These are phyloP conservation scores for Mimumesa dahlbomi DNA, from an alignment of 2,888 invertebrate species.

Conservation along the genomic window DNA sequence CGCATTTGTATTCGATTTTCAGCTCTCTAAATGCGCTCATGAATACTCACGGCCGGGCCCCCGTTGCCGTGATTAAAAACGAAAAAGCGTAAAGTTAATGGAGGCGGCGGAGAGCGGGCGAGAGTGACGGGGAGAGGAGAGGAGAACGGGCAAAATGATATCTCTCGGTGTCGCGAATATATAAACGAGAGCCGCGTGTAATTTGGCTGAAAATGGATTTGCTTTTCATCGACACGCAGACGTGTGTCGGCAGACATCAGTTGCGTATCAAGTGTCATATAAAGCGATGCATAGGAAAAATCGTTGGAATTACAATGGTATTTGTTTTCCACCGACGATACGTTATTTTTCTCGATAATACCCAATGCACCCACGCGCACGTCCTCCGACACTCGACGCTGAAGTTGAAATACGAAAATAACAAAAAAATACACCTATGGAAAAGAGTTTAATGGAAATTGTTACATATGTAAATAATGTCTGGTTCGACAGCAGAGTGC, in stretches of 20 bases:
- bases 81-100: conserved; percentile 14
- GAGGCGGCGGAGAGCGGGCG: not conserved
- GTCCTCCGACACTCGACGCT: not conserved
- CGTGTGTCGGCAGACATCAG: conserved; percentile 15
- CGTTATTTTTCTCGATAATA: conserved; percentile 29
- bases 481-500: no score
- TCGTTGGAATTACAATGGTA: conserved; percentile 46
- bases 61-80: conserved; percentile 44
- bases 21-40: not conserved
- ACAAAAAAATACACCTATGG: no score
- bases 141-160: conserved; percentile 36
- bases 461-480: no score
- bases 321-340: conserved; percentile 41
- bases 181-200: conserved; percentile 52
- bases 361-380: conserved; percentile 17
- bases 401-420: no score
- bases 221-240: conserved; percentile 50
- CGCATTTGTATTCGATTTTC: not conserved
- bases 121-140: conserved; percentile 5
- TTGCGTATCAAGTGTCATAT: conserved; percentile 43
- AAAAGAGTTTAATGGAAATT: no score
- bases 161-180: conserved; percentile 29
- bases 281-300: conserved; percentile 31
- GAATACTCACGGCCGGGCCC: not conserved
- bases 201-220: conserved; percentile 62